phyloP scores from a whole-genome alignment of 2,888 invertebrate species.

The Phlogophora meticulosa region DNA sequence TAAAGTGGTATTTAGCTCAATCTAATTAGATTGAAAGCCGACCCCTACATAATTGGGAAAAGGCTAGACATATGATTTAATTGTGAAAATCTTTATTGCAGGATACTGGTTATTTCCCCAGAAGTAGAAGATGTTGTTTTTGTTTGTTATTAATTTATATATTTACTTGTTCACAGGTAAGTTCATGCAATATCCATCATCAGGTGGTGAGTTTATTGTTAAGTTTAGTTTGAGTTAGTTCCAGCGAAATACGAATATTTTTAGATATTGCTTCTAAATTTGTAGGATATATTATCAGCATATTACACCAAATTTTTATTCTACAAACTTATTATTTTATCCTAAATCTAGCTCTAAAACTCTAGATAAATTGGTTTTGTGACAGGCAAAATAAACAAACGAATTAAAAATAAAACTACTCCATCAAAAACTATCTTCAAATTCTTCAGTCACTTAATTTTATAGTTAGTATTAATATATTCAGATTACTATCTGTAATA shows the following conservation, averaged over 20 bases:
- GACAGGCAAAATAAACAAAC: too few relatives aligned
- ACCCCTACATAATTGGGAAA: too few relatives aligned
- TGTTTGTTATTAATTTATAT: background rate
- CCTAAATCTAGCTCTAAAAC: background rate
- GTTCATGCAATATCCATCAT: background rate
- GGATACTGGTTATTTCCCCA: too few relatives aligned
- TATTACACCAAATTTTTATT: background rate
- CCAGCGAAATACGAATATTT: too few relatives aligned
- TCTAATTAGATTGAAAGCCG: too few relatives aligned
- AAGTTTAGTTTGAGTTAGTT: too few relatives aligned
- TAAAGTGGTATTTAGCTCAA: too few relatives aligned
- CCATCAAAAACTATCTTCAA: slow-evolving; percentile 17
- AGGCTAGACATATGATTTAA: too few relatives aligned
- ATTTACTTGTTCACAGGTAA: slow-evolving; percentile 44
- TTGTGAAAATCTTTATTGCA: too few relatives aligned
- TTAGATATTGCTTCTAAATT: too few relatives aligned
- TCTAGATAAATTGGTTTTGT: background rate
- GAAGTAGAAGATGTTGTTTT: background rate
- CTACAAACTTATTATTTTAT: background rate
- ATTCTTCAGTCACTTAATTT: slow-evolving; percentile 28
- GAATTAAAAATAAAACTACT: slow-evolving; percentile 11
- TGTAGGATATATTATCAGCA: too few relatives aligned
- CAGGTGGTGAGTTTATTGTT: slow-evolving; percentile 34
- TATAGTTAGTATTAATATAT: slow-evolving; percentile 42
- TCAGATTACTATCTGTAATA: slow-evolving; percentile 1